Conservation (phyloP, 2,888 invertebrate species). For the Eucriotettix oculatus region DNA sequence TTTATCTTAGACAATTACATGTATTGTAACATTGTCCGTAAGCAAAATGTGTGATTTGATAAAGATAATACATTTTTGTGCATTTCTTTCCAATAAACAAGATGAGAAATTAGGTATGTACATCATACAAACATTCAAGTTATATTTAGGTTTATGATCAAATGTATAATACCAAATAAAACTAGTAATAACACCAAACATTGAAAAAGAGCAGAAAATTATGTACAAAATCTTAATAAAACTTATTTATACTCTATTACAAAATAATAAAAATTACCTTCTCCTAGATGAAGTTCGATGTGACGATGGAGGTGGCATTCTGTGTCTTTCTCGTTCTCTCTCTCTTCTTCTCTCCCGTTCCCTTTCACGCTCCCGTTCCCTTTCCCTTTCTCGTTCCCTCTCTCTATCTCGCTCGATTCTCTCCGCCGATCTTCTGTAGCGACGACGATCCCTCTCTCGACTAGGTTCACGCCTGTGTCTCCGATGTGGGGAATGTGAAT, state of each 20-base stretch:
- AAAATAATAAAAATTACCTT: slow-evolving; percentile 18
- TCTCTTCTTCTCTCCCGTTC: slow-evolving; percentile 17
- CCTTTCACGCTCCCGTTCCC: slow-evolving; percentile 12
- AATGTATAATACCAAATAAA: not conserved
- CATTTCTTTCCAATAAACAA: not conserved
- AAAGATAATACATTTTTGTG: too few species aligned
- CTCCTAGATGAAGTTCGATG: slow-evolving; percentile 23
- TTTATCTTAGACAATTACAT: too few species aligned
- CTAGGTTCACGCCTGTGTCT: slow-evolving; percentile 1
- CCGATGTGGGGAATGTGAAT: slow-evolving; percentile 4
- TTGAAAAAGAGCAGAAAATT: not conserved
- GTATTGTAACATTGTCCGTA: too few species aligned
- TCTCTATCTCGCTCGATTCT: slow-evolving; percentile 19
- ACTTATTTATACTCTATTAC: too few species aligned
- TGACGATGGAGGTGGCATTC: slow-evolving; percentile 26
- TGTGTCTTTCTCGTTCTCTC: slow-evolving; percentile 25
- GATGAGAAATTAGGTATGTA: not conserved
- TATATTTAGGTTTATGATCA: not conserved
- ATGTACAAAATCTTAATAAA: not conserved
- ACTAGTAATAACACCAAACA: not conserved
- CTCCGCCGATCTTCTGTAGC: not conserved
- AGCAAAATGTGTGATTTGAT: too few species aligned
- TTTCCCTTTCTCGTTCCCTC: slow-evolving; percentile 24
- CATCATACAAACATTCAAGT: not conserved
- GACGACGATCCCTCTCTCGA: slow-evolving; percentile 8